Base-by-base conservation (phyloP, 2,888 invertebrate genomes). In the Diarsia dahlii region DNA sequence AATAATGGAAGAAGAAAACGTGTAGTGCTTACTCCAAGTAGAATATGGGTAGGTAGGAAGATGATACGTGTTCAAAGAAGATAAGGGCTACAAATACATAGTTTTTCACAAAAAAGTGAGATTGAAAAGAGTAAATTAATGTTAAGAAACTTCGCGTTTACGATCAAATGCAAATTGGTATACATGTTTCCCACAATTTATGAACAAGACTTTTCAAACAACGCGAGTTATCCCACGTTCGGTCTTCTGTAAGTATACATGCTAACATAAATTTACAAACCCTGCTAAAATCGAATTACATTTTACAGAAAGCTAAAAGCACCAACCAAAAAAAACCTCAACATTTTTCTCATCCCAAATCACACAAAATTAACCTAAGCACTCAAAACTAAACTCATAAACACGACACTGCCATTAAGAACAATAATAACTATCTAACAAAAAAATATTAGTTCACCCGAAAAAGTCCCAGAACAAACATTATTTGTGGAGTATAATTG, bases 381-480 rank as follows among this genome's bases (percentile, higher is more conserved):
- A 78, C 76, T 82, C 72, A 60, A 71, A 84, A 83, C 82, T 86
- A 81, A 76, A 58, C 39, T 60, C 85, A 76, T 85, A 82, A 84
- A 82, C 85, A 76, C 80, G 80, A 83, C 71, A 77, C n/a, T 28
- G 48, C 68, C 83, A 79, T 84, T 82, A 84, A 69, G 82, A 72
- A 76, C 62, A 79, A 76, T 80, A 82, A 83, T 80, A 82, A 83
- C 85, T 83, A 83, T 83, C 78, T 84, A 84, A 84, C 56, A 77
- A 79, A 80, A 78, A 76, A 78, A 85, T 70, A 78, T 78, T 76
- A 84, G 73, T 72, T 70, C n/a, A 72, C 62, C 74, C 76, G 50
- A 82, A 86, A 88, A 86, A 72, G 58, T 80, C 72, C 74, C 74
- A 54, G 71, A 81, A 77, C 80, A 78, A 82, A 64, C 74, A 80